phyloP scores from a whole-genome alignment of 2,888 invertebrate genomes.

The Opisthograptis luteolata region DNA sequence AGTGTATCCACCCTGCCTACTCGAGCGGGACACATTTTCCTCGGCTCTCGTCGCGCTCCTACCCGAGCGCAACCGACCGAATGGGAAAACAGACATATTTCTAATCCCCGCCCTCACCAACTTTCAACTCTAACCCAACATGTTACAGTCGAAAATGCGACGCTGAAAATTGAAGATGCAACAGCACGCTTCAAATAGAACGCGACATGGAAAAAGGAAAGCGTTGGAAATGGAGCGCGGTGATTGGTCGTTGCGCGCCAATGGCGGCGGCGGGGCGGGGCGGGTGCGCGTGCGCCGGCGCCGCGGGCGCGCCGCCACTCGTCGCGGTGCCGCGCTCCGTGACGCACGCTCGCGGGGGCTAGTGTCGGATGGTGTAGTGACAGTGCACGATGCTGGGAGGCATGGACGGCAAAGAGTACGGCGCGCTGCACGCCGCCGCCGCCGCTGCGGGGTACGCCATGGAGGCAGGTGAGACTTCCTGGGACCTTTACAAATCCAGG shows the following conservation, averaged over 20 bases:
- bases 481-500: not conserved
- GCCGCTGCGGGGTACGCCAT: conserved; percentile 75
- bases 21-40: conserved; percentile 61
- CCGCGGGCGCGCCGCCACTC: conserved; percentile 53
- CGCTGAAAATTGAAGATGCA: conserved; percentile 53
- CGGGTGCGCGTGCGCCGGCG: conserved; percentile 49
- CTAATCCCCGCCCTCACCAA: conserved; percentile 23
- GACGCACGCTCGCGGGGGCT: conserved; percentile 47
- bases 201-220: conserved; percentile 80
- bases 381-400: conserved; percentile 74
- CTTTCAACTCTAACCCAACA: conserved; percentile 23
- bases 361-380: conserved; percentile 47
- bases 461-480: conserved; percentile 63
- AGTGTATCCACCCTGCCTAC: conserved; percentile 46
- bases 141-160: conserved; percentile 41
- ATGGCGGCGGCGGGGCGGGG: conserved; percentile 68
- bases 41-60: conserved; percentile 70
- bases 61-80: conserved; percentile 79
- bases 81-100: conserved; percentile 76
- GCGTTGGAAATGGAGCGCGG: conserved; percentile 79
- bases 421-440: conserved; percentile 78
- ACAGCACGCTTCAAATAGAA: conserved; percentile 81
- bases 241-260: conserved; percentile 78
- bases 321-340: conserved; percentile 52
- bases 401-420: conserved; percentile 82